A percentile compares a stretch with the other conserved stretches of the same genome.
Evolutionary conservation across 2,113 vertebrate genomes (phyloP).

Genomic region (Sphaerodactylus townsendi): DNA sequence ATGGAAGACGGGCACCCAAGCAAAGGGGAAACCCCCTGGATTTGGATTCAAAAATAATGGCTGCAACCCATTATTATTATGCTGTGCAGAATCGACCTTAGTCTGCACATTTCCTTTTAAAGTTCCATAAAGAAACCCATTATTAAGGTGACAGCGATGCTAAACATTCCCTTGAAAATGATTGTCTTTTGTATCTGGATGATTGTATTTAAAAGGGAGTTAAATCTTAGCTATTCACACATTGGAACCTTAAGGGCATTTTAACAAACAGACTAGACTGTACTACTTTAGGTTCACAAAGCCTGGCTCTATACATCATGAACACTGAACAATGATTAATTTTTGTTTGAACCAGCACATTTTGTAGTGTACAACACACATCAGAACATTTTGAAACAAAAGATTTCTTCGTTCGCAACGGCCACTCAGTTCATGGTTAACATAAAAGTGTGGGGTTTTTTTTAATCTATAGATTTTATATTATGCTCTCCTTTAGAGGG

Average conservation of each 20-base stretch:
- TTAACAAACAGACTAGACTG: background rate
- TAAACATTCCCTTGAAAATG: slow-evolving; percentile 7
- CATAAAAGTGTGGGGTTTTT: background rate
- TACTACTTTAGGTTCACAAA: too few species aligned
- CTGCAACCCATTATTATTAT: too few species aligned
- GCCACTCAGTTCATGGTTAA: slow-evolving; percentile 1
- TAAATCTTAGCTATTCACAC: slow-evolving; percentile 9
- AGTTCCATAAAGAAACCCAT: background rate
- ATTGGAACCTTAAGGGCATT: slow-evolving; percentile 5
- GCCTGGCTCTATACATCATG: background rate
- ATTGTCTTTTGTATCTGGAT: slow-evolving; percentile 14
- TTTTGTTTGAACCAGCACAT: background rate
- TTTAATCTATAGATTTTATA: background rate
- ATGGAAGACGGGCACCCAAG: too few species aligned
- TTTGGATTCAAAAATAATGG: too few species aligned
- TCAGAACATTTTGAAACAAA: slow-evolving; percentile 23
- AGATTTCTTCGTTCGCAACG: slow-evolving; percentile 26
- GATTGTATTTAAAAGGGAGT: slow-evolving; percentile 39
- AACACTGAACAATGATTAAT: background rate
- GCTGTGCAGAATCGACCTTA: too few species aligned
- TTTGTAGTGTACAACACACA: background rate
- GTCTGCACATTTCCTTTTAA: slow-evolving; percentile 22
- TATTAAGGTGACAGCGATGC: background rate
- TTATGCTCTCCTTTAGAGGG: background rate
- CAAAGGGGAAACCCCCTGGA: too few species aligned